Percentiles rank a stretch among this genome's conserved stretches.
These are phyloP conservation scores for Pollimyrus isidori DNA, from an alignment of 2,113 vertebrate species.

Conservation along the genomic window DNA sequence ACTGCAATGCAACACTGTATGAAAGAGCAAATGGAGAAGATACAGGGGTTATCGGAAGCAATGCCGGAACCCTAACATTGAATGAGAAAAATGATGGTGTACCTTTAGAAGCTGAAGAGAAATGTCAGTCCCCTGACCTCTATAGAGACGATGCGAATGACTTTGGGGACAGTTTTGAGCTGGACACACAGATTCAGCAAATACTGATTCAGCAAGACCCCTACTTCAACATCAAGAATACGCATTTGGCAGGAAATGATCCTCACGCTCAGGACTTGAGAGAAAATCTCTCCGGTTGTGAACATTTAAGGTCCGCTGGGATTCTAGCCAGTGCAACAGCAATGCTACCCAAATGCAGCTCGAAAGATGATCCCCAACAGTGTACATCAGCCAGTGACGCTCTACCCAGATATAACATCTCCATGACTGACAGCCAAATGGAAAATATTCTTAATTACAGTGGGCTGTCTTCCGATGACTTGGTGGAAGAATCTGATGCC, in stretches of 20 bases:
- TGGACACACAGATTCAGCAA: slow-evolving; percentile 85
- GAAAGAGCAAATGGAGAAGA: slow-evolving; percentile 12
- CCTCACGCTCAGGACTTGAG: background rate
- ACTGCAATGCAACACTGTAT: background rate
- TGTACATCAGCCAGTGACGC: background rate
- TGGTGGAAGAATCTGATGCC: slow-evolving; percentile 14
- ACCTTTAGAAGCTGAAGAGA: slow-evolving; percentile 32
- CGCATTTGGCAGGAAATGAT: background rate
- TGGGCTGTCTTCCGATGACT: slow-evolving; percentile 57
- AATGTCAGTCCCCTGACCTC: slow-evolving; percentile 54
- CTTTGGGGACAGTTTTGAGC: slow-evolving; percentile 83
- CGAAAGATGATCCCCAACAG: background rate
- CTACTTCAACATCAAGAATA: background rate
- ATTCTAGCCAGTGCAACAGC: background rate
- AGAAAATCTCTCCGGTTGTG: slow-evolving; percentile 1
- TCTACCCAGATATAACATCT: slow-evolving; percentile 59
- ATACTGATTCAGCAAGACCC: slow-evolving; percentile 65
- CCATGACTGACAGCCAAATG: slow-evolving; percentile 83
- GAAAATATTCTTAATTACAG: slow-evolving; percentile 75
- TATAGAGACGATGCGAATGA: slow-evolving; percentile 48
- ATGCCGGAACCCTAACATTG: background rate
- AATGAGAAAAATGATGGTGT: background rate
- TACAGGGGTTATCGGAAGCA: background rate
- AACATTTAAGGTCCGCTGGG: background rate
- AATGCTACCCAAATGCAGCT: background rate